These are phyloP conservation scores for Amblyornis subalaris DNA, from an alignment of 2,113 vertebrate species.

Conservation along the genomic window DNA sequence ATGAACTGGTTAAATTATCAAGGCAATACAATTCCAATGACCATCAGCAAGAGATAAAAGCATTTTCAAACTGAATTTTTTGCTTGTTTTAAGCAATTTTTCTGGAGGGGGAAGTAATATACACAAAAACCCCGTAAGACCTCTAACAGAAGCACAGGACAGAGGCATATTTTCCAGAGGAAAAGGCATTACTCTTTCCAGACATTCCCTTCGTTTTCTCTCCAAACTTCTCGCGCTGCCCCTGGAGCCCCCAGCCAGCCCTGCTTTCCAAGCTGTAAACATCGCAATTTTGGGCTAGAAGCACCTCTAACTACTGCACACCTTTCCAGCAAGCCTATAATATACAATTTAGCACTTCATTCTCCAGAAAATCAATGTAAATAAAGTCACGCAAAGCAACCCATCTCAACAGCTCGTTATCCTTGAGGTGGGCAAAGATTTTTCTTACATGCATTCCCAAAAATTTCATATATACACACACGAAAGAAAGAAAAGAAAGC, in stretches of 20 bases:
- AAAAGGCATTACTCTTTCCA: neutral
- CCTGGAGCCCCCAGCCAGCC: neutral
- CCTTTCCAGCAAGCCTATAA: conserved; percentile 28
- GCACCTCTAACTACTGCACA: neutral
- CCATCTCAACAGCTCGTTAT: conserved; percentile 36
- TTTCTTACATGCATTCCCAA: neutral
- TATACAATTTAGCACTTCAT: conserved; percentile 54
- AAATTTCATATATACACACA: neutral
- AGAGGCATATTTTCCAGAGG: neutral
- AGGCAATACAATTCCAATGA: neutral
- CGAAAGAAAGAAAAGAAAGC: neutral
- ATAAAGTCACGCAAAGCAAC: conserved; percentile 53
- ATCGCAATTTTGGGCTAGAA: conserved; percentile 2
- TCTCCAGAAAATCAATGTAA: conserved; percentile 67
- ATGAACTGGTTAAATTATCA: neutral
- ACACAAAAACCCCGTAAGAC: neutral
- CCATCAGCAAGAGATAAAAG: neutral
- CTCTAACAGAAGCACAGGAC: neutral
- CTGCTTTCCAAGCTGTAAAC: conserved; percentile 20
- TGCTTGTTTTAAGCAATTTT: neutral
- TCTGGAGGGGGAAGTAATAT: neutral
- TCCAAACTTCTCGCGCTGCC: neutral
- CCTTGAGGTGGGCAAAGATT: conserved; percentile 18
- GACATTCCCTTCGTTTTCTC: neutral
- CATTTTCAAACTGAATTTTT: neutral